Conservation (phyloP, 2,113 vertebrate genomes). For the Oryzias celebensis region DNA sequence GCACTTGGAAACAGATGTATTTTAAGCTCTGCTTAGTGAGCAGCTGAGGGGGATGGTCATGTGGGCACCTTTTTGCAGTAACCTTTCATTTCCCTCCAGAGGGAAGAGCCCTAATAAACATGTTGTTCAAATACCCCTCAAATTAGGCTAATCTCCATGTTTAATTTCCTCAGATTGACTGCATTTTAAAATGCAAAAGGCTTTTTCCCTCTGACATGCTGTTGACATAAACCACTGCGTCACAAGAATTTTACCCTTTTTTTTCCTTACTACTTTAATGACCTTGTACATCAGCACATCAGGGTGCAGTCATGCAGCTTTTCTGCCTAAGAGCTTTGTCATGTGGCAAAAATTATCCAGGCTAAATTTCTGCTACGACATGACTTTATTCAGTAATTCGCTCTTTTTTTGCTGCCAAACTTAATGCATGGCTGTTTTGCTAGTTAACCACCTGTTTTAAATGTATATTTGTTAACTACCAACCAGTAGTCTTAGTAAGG, state of each 20-base stretch:
- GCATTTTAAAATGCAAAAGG: neutral
- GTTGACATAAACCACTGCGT: neutral
- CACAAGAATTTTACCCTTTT: neutral
- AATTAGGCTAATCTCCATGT: neutral
- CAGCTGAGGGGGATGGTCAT: neutral
- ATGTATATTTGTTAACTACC: neutral
- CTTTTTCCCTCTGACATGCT: neutral
- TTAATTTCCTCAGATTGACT: neutral
- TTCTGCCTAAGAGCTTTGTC: too few relatives aligned
- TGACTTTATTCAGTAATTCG: neutral
- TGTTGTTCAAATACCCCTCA: neutral
- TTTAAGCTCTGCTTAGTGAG: constrained; percentile 17
- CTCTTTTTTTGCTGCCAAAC: neutral
- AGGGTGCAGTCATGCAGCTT: neutral
- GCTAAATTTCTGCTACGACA: neutral
- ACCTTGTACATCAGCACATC: neutral
- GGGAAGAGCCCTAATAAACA: neutral
- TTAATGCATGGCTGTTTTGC: neutral
- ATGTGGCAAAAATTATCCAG: neutral
- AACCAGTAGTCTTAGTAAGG: too few relatives aligned
- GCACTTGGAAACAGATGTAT: constrained; percentile 25
- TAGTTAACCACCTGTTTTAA: neutral
- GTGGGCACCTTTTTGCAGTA: neutral
- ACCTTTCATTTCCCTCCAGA: neutral
- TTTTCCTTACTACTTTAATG: neutral